Evolutionary conservation across 1,140 invertebrate species (phyloP).

Genomic region (Penaeus vannamei): DNA sequence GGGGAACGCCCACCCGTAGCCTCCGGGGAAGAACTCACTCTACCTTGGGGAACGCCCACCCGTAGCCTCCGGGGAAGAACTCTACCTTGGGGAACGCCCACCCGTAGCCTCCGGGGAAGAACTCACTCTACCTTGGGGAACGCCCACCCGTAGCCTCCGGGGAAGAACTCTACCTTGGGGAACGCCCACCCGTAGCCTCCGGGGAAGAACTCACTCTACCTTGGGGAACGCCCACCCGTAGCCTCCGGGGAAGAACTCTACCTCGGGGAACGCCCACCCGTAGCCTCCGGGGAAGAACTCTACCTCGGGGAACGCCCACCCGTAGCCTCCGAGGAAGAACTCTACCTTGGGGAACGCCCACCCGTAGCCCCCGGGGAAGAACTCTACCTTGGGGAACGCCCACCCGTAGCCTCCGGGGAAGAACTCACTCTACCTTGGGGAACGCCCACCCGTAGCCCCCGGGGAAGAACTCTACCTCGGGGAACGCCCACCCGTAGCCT

Average conservation of each 20-base stretch:
- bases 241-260: slow-evolving; percentile 65
- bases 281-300: slow-evolving; percentile 66
- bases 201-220: slow-evolving; percentile 65
- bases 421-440: no score
- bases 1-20: slow-evolving; percentile 66
- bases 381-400: slow-evolving; percentile 59
- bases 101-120: slow-evolving; percentile 66
- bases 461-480: slow-evolving; percentile 65
- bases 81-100: slow-evolving; percentile 62
- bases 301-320: slow-evolving; percentile 64
- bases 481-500: slow-evolving; percentile 66
- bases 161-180: slow-evolving; percentile 60
- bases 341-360: slow-evolving; percentile 62
- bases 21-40: slow-evolving; percentile 65
- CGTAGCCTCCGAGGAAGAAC: slow-evolving; percentile 67
- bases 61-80: slow-evolving; percentile 67
- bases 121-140: no score
- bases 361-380: slow-evolving; percentile 67
- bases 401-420: slow-evolving; percentile 67
- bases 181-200: slow-evolving; percentile 67
- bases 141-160: slow-evolving; percentile 66
- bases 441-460: slow-evolving; percentile 67
- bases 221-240: slow-evolving; percentile 67
- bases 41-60: slow-evolving; percentile 64
- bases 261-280: slow-evolving; percentile 65